Conservation (phyloP, 2,888 invertebrate genomes). For the Rambutsinella grinnellia region DNA sequence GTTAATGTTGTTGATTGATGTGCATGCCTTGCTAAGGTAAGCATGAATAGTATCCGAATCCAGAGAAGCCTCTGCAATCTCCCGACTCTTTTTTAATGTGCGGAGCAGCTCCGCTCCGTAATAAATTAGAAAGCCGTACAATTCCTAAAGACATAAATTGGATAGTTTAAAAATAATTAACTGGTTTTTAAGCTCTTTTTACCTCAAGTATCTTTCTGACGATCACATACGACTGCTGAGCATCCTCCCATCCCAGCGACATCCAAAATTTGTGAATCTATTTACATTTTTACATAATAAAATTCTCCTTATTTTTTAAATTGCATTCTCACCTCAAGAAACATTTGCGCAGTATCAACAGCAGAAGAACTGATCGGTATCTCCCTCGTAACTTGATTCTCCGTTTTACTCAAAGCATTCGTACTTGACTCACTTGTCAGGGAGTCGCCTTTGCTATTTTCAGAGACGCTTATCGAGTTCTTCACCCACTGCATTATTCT, state of each 20-base stretch:
- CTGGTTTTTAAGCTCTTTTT: neutral
- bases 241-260: constrained; percentile 37
- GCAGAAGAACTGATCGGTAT: constrained; percentile 49
- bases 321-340: constrained; percentile 26
- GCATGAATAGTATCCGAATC: neutral
- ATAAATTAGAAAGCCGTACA: constrained; percentile 39
- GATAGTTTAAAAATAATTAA: neutral
- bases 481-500: constrained; percentile 43
- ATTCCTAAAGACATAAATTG: constrained; percentile 26
- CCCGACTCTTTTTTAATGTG: neutral
- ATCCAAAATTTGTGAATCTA: constrained; percentile 53
- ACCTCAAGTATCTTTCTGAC: constrained; percentile 47
- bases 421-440: neutral
- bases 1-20: constrained; percentile 29
- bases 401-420: constrained; percentile 9
- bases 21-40: neutral
- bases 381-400: constrained; percentile 10
- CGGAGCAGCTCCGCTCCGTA: constrained; percentile 30
- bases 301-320: neutral
- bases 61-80: neutral
- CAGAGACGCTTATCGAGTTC: constrained; percentile 20
- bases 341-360: constrained; percentile 40
- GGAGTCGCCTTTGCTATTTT: neutral
- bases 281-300: neutral
- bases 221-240: constrained; percentile 36